phyloP scores from a whole-genome alignment of 2,888 invertebrate genomes.

The Dicyrtomina minuta region DNA sequence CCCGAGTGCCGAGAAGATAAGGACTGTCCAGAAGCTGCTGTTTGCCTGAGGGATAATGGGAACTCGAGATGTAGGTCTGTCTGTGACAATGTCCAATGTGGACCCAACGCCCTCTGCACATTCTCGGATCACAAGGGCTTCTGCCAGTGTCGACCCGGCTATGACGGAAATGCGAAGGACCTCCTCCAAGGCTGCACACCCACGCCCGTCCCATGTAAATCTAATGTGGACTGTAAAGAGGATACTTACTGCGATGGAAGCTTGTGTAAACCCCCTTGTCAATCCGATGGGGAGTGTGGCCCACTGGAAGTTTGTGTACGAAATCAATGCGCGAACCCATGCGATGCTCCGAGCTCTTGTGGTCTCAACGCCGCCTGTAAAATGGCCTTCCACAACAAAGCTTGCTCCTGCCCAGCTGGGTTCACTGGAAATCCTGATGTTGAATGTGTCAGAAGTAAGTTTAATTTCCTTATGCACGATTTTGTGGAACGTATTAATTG shows the following conservation, averaged over 20 bases:
- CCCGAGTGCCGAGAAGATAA: constrained; percentile 75
- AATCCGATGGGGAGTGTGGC: constrained; percentile 74
- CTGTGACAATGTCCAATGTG: constrained; percentile 76
- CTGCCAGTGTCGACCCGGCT: constrained; percentile 77
- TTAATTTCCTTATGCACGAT: too few species aligned
- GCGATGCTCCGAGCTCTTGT: constrained; percentile 72
- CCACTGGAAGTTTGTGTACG: constrained; percentile 75
- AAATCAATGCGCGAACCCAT: constrained; percentile 80
- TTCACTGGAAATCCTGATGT: constrained; percentile 81
- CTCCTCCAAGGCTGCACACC: constrained; percentile 72
- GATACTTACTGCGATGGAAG: constrained; percentile 80
- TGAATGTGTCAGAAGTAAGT: constrained; percentile 81
- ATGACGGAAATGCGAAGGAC: constrained; percentile 73
- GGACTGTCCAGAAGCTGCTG: constrained; percentile 79
- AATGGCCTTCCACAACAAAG: constrained; percentile 70
- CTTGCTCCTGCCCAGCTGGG: constrained; percentile 79
- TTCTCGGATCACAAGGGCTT: constrained; percentile 73
- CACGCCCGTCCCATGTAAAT: constrained; percentile 70
- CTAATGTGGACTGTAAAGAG: constrained; percentile 71
- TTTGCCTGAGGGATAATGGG: constrained; percentile 71
- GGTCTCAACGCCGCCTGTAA: constrained; percentile 73
- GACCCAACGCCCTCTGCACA: constrained; percentile 79
- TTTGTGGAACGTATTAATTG: too few species aligned
- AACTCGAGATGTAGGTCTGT: constrained; percentile 79
- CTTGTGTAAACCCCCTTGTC: constrained; percentile 77